Conservation (phyloP, 2,888 invertebrate genomes). For the Macropis europaea region DNA sequence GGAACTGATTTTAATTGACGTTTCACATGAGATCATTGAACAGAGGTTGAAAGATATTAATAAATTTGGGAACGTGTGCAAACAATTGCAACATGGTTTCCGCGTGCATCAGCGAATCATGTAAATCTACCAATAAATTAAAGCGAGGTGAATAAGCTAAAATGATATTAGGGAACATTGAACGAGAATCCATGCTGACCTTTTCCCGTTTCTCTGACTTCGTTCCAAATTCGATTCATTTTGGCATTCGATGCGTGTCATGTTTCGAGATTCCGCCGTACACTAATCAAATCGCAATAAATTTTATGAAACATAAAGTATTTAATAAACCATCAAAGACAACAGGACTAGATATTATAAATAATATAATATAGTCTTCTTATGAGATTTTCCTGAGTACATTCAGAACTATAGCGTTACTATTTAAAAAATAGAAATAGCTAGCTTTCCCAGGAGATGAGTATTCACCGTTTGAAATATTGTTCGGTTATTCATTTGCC, state of each 20-base stretch:
- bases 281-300: neutral
- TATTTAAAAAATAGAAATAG: no score
- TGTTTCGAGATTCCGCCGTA: slow-evolving; percentile 22
- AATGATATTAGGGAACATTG: slow-evolving; percentile 8
- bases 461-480: no score
- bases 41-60: slow-evolving; percentile 17
- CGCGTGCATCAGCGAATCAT: neutral
- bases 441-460: no score
- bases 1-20: slow-evolving; percentile 7
- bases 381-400: no score
- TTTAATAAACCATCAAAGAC: no score
- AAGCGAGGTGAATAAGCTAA: slow-evolving; percentile 28
- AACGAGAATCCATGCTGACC: slow-evolving; percentile 12
- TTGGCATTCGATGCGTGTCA: slow-evolving; percentile 32
- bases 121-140: slow-evolving; percentile 39
- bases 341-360: no score
- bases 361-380: no score
- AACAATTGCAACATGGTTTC: slow-evolving; percentile 12
- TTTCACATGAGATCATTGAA: neutral
- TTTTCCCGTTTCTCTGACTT: slow-evolving; percentile 48
- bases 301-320: neutral
- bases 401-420: no score
- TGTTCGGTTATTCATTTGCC: no score
- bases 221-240: slow-evolving; percentile 48
- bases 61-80: slow-evolving; percentile 35